Percentiles rank a stretch among this genome's conserved stretches.
These are phyloP conservation scores for Budorcas taxicolor DNA, from an alignment of 2,113 vertebrate species.

Conservation along the genomic window DNA sequence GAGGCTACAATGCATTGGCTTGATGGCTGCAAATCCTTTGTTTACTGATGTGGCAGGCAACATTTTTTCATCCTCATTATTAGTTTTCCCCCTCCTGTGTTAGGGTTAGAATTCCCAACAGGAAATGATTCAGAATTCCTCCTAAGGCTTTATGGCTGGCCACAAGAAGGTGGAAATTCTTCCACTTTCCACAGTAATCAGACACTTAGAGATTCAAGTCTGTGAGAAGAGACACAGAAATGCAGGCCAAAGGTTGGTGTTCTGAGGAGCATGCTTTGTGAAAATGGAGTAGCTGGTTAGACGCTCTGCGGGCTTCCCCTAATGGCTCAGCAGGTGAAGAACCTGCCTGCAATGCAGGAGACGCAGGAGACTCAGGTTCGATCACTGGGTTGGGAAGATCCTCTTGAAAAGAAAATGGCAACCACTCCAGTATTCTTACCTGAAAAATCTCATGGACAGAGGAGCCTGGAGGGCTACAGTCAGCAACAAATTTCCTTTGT, in stretches of 20 bases:
- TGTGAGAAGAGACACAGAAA: background rate
- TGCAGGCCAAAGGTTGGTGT: background rate
- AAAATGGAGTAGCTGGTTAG: background rate
- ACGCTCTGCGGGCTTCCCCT: background rate
- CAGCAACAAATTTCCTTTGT: background rate
- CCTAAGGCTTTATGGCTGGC: background rate
- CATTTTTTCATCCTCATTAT: background rate
- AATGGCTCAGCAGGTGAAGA: background rate
- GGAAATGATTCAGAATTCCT: background rate
- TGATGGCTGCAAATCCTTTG: background rate
- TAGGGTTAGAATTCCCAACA: background rate
- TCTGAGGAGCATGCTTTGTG: background rate
- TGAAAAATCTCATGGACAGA: background rate
- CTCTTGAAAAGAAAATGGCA: background rate
- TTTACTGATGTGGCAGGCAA: background rate
- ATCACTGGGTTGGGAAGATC: background rate
- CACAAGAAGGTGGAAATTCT: background rate
- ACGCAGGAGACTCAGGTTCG: background rate
- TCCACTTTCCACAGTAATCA: background rate
- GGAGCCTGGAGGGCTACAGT: background rate
- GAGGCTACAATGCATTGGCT: background rate
- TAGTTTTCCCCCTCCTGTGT: background rate
- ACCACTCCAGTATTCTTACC: background rate
- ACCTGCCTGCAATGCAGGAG: background rate
- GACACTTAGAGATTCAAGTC: background rate